Evolutionary conservation across 2,797 vertebrate species (phyloP).

Genomic region (Manis javanica): DNA sequence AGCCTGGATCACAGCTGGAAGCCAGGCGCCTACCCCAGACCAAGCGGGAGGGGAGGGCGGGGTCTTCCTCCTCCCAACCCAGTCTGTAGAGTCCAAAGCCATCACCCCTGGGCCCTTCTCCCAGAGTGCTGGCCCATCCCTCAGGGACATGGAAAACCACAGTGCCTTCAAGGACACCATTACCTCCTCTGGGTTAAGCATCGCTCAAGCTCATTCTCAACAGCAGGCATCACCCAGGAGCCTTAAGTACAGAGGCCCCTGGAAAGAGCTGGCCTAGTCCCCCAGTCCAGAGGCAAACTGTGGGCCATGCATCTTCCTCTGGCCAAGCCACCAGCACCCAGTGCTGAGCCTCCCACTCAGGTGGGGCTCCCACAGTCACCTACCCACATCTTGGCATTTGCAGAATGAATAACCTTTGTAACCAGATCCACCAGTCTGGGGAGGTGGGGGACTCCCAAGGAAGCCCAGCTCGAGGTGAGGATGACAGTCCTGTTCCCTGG

Average conservation of each 20-base stretch:
- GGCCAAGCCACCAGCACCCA: background rate
- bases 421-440: background rate
- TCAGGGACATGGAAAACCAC: background rate
- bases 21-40: conserved; percentile 60
- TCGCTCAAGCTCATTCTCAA: background rate
- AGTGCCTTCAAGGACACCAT: background rate
- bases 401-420: background rate
- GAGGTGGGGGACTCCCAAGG: background rate
- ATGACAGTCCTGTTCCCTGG: background rate
- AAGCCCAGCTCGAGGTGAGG: background rate
- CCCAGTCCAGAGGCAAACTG: background rate
- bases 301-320: background rate
- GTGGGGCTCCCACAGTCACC: background rate
- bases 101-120: background rate
- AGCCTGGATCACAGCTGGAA: conserved; percentile 75
- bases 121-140: background rate
- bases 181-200: background rate
- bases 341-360: background rate
- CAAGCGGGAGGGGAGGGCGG: background rate
- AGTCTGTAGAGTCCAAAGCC: background rate
- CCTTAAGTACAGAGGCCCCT: background rate
- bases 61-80: background rate
- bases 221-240: background rate
- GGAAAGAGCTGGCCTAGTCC: background rate
- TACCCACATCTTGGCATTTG: background rate